These are phyloP conservation scores for Drosophila kokeensis DNA, from an alignment of 2,888 invertebrate species.

Conservation along the genomic window DNA sequence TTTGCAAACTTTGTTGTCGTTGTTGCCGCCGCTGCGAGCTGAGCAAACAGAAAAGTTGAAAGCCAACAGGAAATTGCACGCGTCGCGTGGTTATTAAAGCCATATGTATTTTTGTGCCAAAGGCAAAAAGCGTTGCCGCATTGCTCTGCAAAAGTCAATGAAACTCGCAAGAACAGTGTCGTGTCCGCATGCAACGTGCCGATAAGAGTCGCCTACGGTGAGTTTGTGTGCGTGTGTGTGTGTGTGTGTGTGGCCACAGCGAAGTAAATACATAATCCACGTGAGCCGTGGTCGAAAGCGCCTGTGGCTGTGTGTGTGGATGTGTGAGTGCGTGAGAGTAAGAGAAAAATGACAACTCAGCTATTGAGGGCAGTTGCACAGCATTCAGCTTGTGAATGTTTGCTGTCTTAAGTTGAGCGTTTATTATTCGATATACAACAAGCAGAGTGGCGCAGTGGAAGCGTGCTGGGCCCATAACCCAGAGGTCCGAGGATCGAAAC, in stretches of 20 bases:
- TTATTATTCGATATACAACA: accelerated
- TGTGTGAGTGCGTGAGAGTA: constrained; percentile 5
- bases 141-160: neutral
- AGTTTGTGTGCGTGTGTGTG: too few species aligned
- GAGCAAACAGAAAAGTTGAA: constrained; percentile 60
- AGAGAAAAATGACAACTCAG: neutral
- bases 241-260: constrained; percentile 48
- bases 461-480: constrained; percentile 92
- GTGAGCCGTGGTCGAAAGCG: constrained; percentile 37
- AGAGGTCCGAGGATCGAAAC: constrained; percentile 86
- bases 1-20: constrained; percentile 12
- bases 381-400: neutral
- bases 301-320: constrained; percentile 1
- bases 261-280: constrained; percentile 75
- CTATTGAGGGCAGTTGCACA: neutral
- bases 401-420: constrained; percentile 5
- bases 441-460: constrained; percentile 93
- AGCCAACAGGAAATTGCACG: constrained; percentile 62
- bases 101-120: constrained; percentile 76
- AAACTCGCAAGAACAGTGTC: neutral
- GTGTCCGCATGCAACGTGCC: constrained; percentile 59
- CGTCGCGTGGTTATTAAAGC: constrained; percentile 70
- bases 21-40: constrained; percentile 11
- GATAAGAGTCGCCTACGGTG: constrained; percentile 63
- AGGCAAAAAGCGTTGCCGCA: constrained; percentile 51